Base-by-base conservation (phyloP, 2,888 invertebrate genomes). In the Bombylius major region DNA sequence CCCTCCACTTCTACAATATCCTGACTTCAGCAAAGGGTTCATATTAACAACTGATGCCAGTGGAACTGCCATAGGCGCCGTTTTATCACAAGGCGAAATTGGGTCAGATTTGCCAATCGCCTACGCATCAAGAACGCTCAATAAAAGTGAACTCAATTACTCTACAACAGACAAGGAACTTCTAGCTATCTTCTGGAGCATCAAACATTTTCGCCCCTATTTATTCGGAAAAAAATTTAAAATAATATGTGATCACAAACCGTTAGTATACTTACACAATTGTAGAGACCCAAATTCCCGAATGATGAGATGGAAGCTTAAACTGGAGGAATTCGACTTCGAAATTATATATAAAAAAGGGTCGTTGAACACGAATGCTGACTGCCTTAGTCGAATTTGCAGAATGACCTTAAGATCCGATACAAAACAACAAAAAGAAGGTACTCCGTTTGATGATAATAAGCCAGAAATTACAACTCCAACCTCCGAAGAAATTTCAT, bases 1-100 rank as follows among this genome's bases (percentile, higher is more conserved):
- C 47, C 63, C 63, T 42, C 69, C 68, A 0, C 59, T 72, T 9
- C 50, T 73, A 32, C 62, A 67, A 54, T 71, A 67, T 49, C 68
- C 68, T 5, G 66, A 69, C 54, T 71, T 70, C 53, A 50, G 56
- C 0, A 56, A 65, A 57, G 54, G 59, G 4, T 68, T 68, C 51
- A 52, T 58, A 8, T 12, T 68, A 12, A 64, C 66, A 1, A 64
- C 65, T 1, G 67, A 68, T 48, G 67, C 67, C 1, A 59, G 60
- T 12, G 53, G 62, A 11, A 57, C 14, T 4, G 66, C 64, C 0
- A 50, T 65, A 6, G 67, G 64, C 1, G 58, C 54, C 3, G 61
- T 68, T 9, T 48, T 67, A n/a, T 60, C 60, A 4, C 67, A 67
- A 39, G 50, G 50, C 12, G 50, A n/a, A 11, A 7, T 33, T 5